Conservation (phyloP, 2,113 vertebrate species). For the Xerus inauris region DNA sequence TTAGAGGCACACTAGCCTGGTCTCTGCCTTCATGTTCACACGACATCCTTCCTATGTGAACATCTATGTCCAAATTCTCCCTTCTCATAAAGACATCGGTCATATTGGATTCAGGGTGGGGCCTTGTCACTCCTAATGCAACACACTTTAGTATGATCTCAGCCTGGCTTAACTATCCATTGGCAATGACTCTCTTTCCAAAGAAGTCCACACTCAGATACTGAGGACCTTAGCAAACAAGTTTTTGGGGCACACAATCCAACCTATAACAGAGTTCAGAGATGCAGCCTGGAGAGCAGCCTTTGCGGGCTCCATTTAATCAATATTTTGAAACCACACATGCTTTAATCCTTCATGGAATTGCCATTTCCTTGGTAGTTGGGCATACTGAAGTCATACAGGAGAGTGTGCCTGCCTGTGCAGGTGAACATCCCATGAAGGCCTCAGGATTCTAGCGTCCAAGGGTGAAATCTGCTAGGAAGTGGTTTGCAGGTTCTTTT, state of each 20-base stretch:
- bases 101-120: not conserved
- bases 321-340: not conserved
- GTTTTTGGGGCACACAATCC: not conserved
- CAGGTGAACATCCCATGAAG: not conserved
- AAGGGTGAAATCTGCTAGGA: not conserved
- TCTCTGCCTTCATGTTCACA: not conserved
- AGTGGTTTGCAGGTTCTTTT: not conserved
- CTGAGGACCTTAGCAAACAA: not conserved
- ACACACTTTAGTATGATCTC: not conserved
- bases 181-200: not conserved
- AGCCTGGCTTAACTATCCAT: not conserved
- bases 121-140: not conserved
- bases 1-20: not conserved
- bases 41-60: not conserved
- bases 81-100: not conserved
- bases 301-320: not conserved
- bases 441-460: not conserved
- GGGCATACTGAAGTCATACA: not conserved
- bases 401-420: not conserved
- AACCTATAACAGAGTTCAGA: not conserved
- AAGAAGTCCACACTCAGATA: not conserved
- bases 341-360: not conserved
- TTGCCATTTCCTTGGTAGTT: not conserved
- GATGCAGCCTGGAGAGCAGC: not conserved
- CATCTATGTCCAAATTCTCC: not conserved